Evolutionary conservation across 2,797 vertebrate species (phyloP).

Genomic region (Cygnus olor): DNA sequence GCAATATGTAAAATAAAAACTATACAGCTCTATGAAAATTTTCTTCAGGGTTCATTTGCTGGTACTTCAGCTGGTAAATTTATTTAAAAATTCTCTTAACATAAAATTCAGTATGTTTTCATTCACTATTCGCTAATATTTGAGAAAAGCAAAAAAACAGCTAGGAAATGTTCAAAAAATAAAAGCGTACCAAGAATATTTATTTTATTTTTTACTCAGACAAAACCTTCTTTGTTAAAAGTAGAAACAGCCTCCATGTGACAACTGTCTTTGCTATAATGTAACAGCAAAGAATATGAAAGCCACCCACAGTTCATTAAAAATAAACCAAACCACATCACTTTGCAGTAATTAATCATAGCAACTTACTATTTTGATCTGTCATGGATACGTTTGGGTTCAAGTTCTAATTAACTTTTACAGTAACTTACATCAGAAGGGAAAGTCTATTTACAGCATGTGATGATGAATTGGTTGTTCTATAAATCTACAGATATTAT

Average conservation of each 20-base stretch:
- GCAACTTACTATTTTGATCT: not conserved
- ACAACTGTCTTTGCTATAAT: not conserved
- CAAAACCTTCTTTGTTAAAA: not conserved
- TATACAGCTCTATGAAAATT: not conserved
- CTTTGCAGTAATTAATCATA: not conserved
- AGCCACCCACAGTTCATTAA: not conserved
- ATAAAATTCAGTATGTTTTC: not conserved
- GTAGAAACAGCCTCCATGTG: not conserved
- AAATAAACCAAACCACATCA: not conserved
- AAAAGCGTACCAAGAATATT: not conserved
- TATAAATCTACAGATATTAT: not conserved
- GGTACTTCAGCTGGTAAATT: not conserved
- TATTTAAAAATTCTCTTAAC: constrained; percentile 3
- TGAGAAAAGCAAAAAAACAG: not conserved
- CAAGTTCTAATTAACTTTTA: not conserved
- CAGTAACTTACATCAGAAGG: not conserved
- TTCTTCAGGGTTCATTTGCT: not conserved
- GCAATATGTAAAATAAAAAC: not conserved
- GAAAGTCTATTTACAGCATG: not conserved
- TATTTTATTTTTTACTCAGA: not conserved
- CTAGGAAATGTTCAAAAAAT: not conserved
- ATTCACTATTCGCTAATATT: not conserved
- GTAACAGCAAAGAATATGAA: not conserved
- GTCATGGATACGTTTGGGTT: not conserved
- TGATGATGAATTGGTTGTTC: not conserved